Evolutionary conservation across 2,888 invertebrate genomes (phyloP), one percentile per base, ranked within the genome.

Genomic region (Drosophila paracracens): DNA sequence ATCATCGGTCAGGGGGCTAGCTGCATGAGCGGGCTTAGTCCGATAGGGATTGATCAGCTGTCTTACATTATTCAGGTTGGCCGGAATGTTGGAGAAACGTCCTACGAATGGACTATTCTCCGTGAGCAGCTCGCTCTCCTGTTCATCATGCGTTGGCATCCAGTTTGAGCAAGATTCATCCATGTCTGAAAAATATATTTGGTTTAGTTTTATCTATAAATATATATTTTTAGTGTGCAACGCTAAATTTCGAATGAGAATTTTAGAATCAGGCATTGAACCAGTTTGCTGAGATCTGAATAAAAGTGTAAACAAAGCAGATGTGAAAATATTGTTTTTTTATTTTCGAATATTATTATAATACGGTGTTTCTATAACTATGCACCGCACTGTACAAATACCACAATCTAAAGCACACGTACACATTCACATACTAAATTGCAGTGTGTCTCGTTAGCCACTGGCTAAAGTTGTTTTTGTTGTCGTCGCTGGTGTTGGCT

Each of bases 391-490:
- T 67, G 79, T 75, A 10, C 16, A 18, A 25, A 43, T 36, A 29
- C 10, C n/a, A 52, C 21, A 52, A 33, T 51, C 72, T 18, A 35
- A 54, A 36, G 8, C 25, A n/a, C 63, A 46, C 46, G 5, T 3
- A 43, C 25, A 59, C 36, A 57, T 52, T 61, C 4, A 16, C 51
- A 35, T 25, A 60, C 13, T 27, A 48, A 40, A 81, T 87, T 74
- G 79, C 81, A 61, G 73, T 65, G 64, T 70, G 64, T 76, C 84
- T 87, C 82, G 89, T 87, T 87, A 76, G 87, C 78, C 79, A 59
- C 59, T 64, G 70, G 65, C 66, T 74, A 67, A 50, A 51, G 60
- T 50, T 64, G 68, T 31, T 78, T 66, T 68, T 75, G 67, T 48
- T 69, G 59, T 64, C 59, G 38, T 57, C 64, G 38, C n/a, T 38